Base-by-base conservation (phyloP, 2,888 invertebrate genomes). In the Liodrosophila aerea region DNA sequence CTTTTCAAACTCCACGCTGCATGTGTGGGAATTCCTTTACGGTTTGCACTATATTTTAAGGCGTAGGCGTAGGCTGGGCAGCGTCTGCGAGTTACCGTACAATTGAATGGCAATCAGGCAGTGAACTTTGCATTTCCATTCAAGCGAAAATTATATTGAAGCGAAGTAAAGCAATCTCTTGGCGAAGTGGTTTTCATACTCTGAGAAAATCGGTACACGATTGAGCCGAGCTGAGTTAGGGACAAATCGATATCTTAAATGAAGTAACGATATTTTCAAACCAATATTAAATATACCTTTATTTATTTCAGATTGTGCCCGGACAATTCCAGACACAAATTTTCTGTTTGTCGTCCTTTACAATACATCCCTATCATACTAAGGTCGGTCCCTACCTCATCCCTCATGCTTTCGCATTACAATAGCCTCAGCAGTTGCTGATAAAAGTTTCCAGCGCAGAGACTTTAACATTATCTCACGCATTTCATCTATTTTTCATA, bases 1-100 rank as follows among this genome's bases (percentile, higher is more conserved):
- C 73, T 52, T 77, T 83, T 81, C 65, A 64, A 77, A 62, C 65
- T 62, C 78, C 64, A 60, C 73, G 56, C 56, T 73, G 81, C 81
- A 73, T 63, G 81, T 59, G 64, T 63, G 65, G 62, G 62, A 60
- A 77, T 81, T 73, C 67, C 60, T 53, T 41, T 44, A 53, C 59
- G 57, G 53, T 41, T 31, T 41, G 53, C n/a, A 22, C 45, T 9
- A 30, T n/a, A 34, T 13, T 29, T 33, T 53, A 9, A 36, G 43
- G 50, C 36, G 36, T 16, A n/a, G n/a, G n/a, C n/a, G 49, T 16
- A 34, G 12, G 27, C 29, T 31, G 27, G 39, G 39, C 44, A 30
- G 30, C 30, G 5, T 16, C 18, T 9, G 16, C 29, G 15, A 27
- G 37, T 29, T 7, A 27, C 12, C 15, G 45, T 27, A 22, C 9